Conservation (phyloP, 1,140 invertebrate genomes). For the Hypothenemus hampei region DNA sequence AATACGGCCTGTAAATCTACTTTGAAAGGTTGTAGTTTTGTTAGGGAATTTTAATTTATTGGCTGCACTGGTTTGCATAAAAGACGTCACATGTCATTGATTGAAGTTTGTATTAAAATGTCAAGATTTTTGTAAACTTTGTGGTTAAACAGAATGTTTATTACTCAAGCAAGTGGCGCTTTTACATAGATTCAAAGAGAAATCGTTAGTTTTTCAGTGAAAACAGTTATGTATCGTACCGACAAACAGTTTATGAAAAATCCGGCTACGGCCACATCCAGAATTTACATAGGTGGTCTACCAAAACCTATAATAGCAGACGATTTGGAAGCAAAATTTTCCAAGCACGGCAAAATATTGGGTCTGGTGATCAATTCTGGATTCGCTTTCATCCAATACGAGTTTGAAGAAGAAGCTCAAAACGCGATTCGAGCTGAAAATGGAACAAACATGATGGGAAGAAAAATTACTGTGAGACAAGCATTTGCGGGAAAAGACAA, state of each 20-base stretch:
- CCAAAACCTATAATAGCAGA: slow-evolving; percentile 58
- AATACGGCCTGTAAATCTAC: too few relatives aligned
- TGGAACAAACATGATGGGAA: slow-evolving; percentile 64
- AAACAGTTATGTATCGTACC: slow-evolving; percentile 39
- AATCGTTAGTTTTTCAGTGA: background rate
- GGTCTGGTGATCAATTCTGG: slow-evolving; percentile 68
- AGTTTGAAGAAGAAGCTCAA: slow-evolving; percentile 65
- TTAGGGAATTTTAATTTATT: too few relatives aligned
- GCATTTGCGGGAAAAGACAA: slow-evolving; percentile 43
- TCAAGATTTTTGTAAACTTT: too few relatives aligned
- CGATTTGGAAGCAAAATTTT: slow-evolving; percentile 70
- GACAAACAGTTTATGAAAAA: slow-evolving; percentile 57
- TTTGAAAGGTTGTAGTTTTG: too few relatives aligned
- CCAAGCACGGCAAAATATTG: slow-evolving; percentile 64
- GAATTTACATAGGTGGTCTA: slow-evolving; percentile 73
- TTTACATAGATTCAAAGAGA: too few relatives aligned
- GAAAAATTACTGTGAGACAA: slow-evolving; percentile 56
- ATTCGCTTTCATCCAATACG: slow-evolving; percentile 84
- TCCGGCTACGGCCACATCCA: slow-evolving; percentile 60
- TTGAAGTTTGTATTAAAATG: too few relatives aligned
- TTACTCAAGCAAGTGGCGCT: too few relatives aligned
- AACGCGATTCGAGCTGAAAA: slow-evolving; percentile 66
- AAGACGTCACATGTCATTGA: too few relatives aligned
- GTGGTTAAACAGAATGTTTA: too few relatives aligned
- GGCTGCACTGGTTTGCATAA: too few relatives aligned